Conservation (phyloP, 2,113 vertebrate species). For the Andinoacara biseriatus region DNA sequence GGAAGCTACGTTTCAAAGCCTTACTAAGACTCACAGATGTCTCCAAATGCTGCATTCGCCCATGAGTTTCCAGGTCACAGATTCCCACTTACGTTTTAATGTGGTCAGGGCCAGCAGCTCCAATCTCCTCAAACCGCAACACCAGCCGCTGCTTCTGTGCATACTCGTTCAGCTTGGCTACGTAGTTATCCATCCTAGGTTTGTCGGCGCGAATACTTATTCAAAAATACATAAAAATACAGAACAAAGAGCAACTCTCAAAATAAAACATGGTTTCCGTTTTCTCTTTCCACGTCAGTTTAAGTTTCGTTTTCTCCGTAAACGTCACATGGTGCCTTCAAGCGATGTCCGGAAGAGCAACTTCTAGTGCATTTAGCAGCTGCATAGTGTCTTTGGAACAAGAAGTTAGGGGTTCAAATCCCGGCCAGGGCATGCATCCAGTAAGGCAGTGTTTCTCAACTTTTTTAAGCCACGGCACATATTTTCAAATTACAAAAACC, state of each 20-base stretch:
- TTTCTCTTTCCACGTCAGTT: neutral
- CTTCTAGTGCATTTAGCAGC: no score
- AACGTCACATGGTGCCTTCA: conserved; percentile 35
- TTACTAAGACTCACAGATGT: no score
- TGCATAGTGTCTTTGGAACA: no score
- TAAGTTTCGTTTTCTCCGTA: conserved; percentile 49
- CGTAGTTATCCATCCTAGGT: conserved; percentile 67
- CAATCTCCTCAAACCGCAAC: conserved; percentile 57
- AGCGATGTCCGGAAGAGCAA: neutral
- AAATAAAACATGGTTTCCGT: neutral
- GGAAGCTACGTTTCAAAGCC: neutral
- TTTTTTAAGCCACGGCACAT: no score
- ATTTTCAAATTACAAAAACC: no score
- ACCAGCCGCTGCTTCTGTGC: neutral
- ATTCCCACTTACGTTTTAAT: conserved; percentile 63
- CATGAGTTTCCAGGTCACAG: neutral
- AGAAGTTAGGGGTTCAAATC: no score
- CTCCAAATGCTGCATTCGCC: no score
- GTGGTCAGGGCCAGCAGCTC: conserved; percentile 65
- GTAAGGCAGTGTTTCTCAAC: no score
- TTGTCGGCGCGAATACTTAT: rapidly evolving
- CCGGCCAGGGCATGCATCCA: no score
- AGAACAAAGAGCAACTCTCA: neutral
- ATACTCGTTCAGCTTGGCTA: conserved; percentile 62
- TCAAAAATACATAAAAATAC: neutral